A percentile compares a stretch with the other conserved stretches of the same genome.
These are phyloP conservation scores for Anomalospiza imberbis DNA, from an alignment of 2,797 vertebrate species.

Conservation along the genomic window DNA sequence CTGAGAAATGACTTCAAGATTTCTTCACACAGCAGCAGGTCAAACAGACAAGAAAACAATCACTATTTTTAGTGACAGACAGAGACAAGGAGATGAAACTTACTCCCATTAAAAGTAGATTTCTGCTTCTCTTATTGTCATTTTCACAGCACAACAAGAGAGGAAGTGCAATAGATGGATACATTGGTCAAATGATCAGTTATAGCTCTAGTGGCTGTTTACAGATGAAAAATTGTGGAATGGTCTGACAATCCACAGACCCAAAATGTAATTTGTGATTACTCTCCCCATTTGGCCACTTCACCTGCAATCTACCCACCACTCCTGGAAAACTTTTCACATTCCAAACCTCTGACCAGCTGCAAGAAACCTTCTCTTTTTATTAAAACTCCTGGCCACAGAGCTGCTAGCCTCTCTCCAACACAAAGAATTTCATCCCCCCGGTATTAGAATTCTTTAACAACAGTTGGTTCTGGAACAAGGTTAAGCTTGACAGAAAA, in stretches of 20 bases:
- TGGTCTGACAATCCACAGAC: not conserved
- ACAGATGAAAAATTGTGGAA: not conserved
- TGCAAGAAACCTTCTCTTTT: conserved; percentile 16
- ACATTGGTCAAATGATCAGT: not conserved
- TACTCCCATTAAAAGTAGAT: conserved; percentile 24
- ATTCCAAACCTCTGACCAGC: conserved; percentile 48
- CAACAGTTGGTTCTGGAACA: not conserved
- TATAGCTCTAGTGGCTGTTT: not conserved
- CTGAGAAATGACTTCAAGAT: conserved; percentile 78
- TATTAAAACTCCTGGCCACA: conserved; percentile 17
- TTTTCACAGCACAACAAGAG: not conserved
- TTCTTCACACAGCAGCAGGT: conserved; percentile 74
- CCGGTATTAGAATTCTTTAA: not conserved
- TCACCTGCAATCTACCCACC: conserved; percentile 21
- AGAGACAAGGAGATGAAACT: conserved; percentile 49
- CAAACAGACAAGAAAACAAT: conserved; percentile 70
- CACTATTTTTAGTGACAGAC: conserved; percentile 76
- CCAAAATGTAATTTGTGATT: conserved; percentile 10
- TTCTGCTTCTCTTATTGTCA: conserved; percentile 27
- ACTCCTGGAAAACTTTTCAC: conserved; percentile 14
- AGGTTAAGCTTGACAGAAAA: not conserved
- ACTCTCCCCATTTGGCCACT: conserved; percentile 22
- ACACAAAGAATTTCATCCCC: not conserved
- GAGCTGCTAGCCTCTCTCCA: not conserved
- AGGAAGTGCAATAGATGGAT: not conserved